Percentiles rank a stretch among this genome's conserved stretches.
These are phyloP conservation scores for Myiotriccus ornatus DNA, from an alignment of 2,797 vertebrate genomes.

Conservation along the genomic window DNA sequence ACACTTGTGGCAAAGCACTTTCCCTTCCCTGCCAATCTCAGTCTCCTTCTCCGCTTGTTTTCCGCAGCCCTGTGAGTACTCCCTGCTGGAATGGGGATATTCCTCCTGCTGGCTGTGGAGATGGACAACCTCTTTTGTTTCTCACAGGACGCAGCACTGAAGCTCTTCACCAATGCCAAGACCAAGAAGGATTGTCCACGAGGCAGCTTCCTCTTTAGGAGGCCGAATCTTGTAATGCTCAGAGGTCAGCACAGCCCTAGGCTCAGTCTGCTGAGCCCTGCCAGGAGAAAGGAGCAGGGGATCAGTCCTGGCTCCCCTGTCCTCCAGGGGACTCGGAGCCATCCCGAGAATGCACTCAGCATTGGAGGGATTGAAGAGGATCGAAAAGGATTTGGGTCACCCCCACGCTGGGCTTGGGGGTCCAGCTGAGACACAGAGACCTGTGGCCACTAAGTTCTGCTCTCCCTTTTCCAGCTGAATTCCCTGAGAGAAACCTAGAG, in stretches of 20 bases:
- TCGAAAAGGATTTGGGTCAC: not conserved
- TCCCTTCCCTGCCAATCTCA: not conserved
- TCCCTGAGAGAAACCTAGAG: fast-evolving
- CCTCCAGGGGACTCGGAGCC: not conserved
- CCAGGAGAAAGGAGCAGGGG: not conserved
- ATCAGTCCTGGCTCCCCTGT: fast-evolving
- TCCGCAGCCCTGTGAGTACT: not conserved
- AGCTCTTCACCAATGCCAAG: slow-evolving; percentile 30
- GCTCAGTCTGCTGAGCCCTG: fast-evolving
- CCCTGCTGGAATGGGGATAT: not conserved
- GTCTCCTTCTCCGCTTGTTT: not conserved
- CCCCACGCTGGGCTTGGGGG: not conserved
- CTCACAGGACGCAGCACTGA: not conserved
- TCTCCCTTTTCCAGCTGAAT: not conserved
- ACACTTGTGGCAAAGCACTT: not conserved
- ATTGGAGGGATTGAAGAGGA: not conserved
- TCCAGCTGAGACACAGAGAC: not conserved
- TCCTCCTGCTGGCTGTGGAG: not conserved
- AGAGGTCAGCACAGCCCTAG: not conserved
- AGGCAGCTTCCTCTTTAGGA: fast-evolving
- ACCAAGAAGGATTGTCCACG: fast-evolving
- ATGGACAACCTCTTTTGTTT: not conserved
- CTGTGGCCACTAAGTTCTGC: not conserved
- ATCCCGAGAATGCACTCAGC: not conserved
- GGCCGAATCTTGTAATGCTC: fast-evolving